Base-by-base conservation (phyloP, 2,888 invertebrate genomes). In the Idaea straminata region DNA sequence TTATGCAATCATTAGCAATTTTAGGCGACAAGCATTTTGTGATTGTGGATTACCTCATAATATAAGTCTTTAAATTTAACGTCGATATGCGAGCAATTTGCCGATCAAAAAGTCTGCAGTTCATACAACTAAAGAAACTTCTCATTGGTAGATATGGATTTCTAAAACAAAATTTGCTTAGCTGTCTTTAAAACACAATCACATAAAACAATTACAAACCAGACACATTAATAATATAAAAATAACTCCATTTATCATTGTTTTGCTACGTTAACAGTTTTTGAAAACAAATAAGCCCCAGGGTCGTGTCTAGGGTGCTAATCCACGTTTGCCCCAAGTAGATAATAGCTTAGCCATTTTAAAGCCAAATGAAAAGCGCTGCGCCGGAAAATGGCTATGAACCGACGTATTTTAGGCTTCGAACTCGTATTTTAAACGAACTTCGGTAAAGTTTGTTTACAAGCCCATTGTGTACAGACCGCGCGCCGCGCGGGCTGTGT, bases 341-440 rank as follows among this genome's bases (percentile, higher is more conserved):
- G 71, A 71, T 73, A 79, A 75, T 72, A 75, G 73, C 76, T 80
- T 74, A 78, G 74, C 66, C 71, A 75, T 72, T 76, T 76, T 69
- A 61, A 71, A 59, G 69, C 69, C 71, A 73, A 79, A 77, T 76
- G 77, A 76, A 80, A 78, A 73, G 78, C 70, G n/a, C 58, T 61
- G 62, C 59, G 57, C 25, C 25, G 59, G 59, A 61, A 57, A 66
- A 70, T 62, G 34, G 34, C 47, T 34, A 35, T 62, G 62, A 62
- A 57, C 57, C 62, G 47, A 10, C 47, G 70, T 68, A 66, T 71
- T 74, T 73, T 68, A 64, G 38, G 69, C 67, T 71, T 59, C 34
- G 34, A 59, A 34, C 59, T 59, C 15, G 47, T 61, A 47, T 47
- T 38, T 61, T 36, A 47, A 13, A 25, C 47, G 5, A 61, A 47